A percentile compares a stretch with the other conserved stretches of the same genome.
Conservation (phyloP, 92 coral and sea anemone genomes). For the Muricea muricata region DNA sequence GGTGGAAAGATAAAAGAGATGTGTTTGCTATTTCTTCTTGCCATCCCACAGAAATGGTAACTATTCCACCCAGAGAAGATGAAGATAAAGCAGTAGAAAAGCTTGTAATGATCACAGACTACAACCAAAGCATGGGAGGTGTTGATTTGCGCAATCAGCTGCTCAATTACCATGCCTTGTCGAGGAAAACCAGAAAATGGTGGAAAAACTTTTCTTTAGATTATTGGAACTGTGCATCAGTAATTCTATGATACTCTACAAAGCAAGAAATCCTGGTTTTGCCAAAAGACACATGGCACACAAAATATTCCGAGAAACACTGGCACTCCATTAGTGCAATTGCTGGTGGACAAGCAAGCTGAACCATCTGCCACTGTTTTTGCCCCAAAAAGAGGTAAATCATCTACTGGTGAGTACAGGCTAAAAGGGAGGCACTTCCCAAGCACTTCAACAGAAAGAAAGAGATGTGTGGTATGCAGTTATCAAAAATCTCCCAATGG, state of each 20-base stretch:
- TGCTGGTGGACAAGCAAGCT: not conserved
- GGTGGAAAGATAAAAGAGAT: too few relatives aligned
- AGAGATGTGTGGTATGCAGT: slow-evolving; percentile 15
- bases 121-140: not conserved
- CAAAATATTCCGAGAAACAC: not conserved
- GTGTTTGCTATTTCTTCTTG: slow-evolving; percentile 4
- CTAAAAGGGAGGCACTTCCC: not conserved
- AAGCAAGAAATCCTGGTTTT: slow-evolving; percentile 2
- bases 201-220: not conserved
- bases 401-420: not conserved
- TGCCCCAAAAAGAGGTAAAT: not conserved
- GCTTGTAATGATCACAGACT: not conserved
- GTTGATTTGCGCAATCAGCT: not conserved
- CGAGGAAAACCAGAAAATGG: not conserved
- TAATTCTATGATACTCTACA: slow-evolving; percentile 46
- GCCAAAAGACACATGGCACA: not conserved
- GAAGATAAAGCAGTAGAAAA: slow-evolving; percentile 32
- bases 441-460: not conserved
- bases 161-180: not conserved
- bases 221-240: slow-evolving; percentile 34
- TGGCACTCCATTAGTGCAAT: not conserved
- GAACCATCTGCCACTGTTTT: not conserved
- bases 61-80: slow-evolving; percentile 7
- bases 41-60: not conserved
- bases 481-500: slow-evolving; percentile 3